phyloP scores from a whole-genome alignment of 2,797 vertebrate genomes.

The Erpetoichthys calabaricus region DNA sequence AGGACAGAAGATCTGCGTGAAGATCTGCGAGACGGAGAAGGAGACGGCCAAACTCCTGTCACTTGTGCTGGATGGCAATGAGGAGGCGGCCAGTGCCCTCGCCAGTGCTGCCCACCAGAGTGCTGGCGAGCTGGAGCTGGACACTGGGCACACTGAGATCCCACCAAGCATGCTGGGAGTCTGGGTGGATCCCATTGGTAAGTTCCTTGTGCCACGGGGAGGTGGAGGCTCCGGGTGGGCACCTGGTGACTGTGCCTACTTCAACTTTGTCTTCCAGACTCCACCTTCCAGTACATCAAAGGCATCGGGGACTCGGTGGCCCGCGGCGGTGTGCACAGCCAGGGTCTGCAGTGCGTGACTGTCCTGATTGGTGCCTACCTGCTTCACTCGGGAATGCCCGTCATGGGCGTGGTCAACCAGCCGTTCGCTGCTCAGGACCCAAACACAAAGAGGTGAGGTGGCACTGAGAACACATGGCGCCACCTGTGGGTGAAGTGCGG shows the following conservation, averaged over 20 bases:
- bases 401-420: conserved; percentile 82
- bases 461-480: conserved; percentile 3
- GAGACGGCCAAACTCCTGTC: conserved; percentile 33
- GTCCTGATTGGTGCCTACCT: conserved; percentile 72
- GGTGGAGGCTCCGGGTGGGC: background rate
- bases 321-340: conserved; percentile 50
- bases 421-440: conserved; percentile 59
- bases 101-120: conserved; percentile 36
- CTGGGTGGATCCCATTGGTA: conserved; percentile 51
- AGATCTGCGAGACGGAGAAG: conserved; percentile 29
- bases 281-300: conserved; percentile 75
- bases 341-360: conserved; percentile 70
- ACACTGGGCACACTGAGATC: conserved; percentile 20
- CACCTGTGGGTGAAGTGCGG: background rate
- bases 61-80: conserved; percentile 36
- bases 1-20: conserved; percentile 38
- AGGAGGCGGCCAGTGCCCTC: conserved; percentile 27
- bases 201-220: conserved; percentile 1
- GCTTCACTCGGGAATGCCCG: conserved; percentile 54
- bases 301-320: conserved; percentile 51
- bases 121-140: conserved; percentile 24
- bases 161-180: conserved; percentile 32
- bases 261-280: conserved; percentile 43
- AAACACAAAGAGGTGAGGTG: conserved; percentile 27
- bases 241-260: background rate